Evolutionary conservation across 2,888 invertebrate species (phyloP), one percentile per base, ranked within the genome.

Genomic region (Strigamia transsilvanica): DNA sequence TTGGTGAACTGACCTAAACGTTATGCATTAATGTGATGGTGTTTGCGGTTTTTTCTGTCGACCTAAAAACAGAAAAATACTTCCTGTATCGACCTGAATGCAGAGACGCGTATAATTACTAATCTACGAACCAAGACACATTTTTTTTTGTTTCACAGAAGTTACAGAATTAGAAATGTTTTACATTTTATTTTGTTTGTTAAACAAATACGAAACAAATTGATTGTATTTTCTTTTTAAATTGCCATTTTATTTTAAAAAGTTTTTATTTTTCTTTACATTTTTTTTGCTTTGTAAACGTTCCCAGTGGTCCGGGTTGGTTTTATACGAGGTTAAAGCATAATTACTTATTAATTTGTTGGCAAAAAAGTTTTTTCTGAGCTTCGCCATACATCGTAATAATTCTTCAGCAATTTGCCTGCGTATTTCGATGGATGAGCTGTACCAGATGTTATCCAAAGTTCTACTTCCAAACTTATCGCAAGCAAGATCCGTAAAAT

Each of bases 381-480:
- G n/a, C 5, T n/a, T 46, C 15, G n/a, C n/a, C 15, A 46, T 46
- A 12, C 5, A n/a, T n/a, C 12, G 46, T 46, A 46, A 32, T 32
- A 78, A 78, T 34, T 78, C 78, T 32, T 78, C 27, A 27, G 78
- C 78, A 21, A 78, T 78, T 9, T 13, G 7, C 0, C 32, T 27
- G 18, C 41, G 34, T 10, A n/a, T 18, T 38, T 34, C 9, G 13
- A 78, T 34, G n/a, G 34, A 15, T 18, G 78, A 13, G 13, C 13
- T 18, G 7, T 32, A 6, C 78, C 78, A 78, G 15, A 78, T 78
- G 41, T 41, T 38, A 12, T 78, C 78, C 21, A 78, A 78, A 78
- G 34, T 38, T 38, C 78, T 13, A 13, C 78, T 78, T 12, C 78
- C 78, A n/a, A 78, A 78, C 27, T 78, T 78, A 32, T 21, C 78